phyloP scores from a whole-genome alignment of 2,888 invertebrate genomes.

The Troides oblongomaculatus region DNA sequence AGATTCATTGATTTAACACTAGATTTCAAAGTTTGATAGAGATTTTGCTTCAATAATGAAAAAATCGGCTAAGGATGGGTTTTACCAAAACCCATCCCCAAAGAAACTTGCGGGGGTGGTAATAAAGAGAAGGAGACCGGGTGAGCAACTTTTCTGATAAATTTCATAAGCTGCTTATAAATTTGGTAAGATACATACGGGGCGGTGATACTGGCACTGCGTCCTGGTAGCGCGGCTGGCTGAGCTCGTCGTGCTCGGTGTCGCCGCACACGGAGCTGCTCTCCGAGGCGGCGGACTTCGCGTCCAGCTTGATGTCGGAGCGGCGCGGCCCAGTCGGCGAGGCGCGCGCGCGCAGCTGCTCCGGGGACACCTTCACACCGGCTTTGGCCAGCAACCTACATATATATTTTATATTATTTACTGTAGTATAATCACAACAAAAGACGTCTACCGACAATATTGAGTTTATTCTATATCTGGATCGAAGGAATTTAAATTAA shows the following conservation, averaged over 20 bases:
- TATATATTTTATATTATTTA: not conserved
- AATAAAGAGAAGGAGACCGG: not conserved
- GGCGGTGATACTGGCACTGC: slow-evolving; percentile 82
- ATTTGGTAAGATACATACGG: slow-evolving; percentile 60
- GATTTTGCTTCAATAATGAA: too few relatives aligned
- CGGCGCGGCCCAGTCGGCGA: slow-evolving; percentile 91
- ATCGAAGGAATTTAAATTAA: too few relatives aligned
- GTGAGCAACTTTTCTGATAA: not conserved
- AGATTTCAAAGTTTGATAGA: too few relatives aligned
- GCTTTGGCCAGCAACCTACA: slow-evolving; percentile 89
- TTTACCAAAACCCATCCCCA: too few relatives aligned
- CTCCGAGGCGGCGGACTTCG: slow-evolving; percentile 87
- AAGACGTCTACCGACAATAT: too few relatives aligned
- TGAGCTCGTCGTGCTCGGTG: slow-evolving; percentile 91
- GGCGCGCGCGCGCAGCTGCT: slow-evolving; percentile 90
- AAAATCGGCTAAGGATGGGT: too few relatives aligned
- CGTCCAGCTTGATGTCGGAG: slow-evolving; percentile 88
- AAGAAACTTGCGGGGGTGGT: not conserved
- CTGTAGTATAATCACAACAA: too few relatives aligned
- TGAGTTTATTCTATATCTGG: too few relatives aligned
- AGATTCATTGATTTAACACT: too few relatives aligned
- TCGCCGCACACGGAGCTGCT: slow-evolving; percentile 88
- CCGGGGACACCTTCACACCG: slow-evolving; percentile 91
- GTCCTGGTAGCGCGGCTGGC: slow-evolving; percentile 81
- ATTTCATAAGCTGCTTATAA: too few relatives aligned